phyloP scores from a whole-genome alignment of 2,888 invertebrate genomes.

The Gryllus longicercus region DNA sequence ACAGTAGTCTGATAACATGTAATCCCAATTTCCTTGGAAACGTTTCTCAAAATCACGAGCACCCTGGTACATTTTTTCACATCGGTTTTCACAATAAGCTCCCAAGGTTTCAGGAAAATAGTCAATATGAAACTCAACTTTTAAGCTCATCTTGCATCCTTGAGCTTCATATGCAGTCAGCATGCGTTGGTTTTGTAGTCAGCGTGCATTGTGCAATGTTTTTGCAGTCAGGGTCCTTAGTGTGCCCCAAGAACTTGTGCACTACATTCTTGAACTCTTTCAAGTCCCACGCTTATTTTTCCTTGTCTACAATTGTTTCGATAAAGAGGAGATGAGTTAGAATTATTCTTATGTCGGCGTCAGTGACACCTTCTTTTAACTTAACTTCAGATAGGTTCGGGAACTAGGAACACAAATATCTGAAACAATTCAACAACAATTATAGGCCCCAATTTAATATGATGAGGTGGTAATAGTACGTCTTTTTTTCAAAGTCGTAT shows the following conservation, averaged over 20 bases:
- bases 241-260: constrained; percentile 31
- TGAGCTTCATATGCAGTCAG: no score
- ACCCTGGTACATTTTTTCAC: constrained; percentile 42
- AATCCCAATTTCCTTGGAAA: constrained; percentile 40
- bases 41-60: constrained; percentile 42
- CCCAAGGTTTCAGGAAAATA: no score
- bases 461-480: background rate
- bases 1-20: background rate
- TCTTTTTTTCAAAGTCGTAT: no score
- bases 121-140: no score
- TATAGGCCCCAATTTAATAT: background rate
- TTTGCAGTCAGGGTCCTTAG: constrained; percentile 42
- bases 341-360: background rate
- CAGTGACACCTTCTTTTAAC: constrained; percentile 26
- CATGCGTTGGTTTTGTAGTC: no score
- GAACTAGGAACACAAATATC: constrained; percentile 26
- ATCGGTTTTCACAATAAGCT: constrained; percentile 39
- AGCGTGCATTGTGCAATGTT: no score
- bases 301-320: no score
- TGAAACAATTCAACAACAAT: background rate
- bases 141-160: no score
- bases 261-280: constrained; percentile 31
- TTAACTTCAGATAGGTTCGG: constrained; percentile 30
- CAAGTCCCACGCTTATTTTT: constrained; percentile 11
- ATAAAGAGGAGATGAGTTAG: no score